A percentile compares a stretch with the other conserved stretches of the same genome.
phyloP scores from a whole-genome alignment of 2,888 invertebrate genomes.

The Ephialtes manifestator region DNA sequence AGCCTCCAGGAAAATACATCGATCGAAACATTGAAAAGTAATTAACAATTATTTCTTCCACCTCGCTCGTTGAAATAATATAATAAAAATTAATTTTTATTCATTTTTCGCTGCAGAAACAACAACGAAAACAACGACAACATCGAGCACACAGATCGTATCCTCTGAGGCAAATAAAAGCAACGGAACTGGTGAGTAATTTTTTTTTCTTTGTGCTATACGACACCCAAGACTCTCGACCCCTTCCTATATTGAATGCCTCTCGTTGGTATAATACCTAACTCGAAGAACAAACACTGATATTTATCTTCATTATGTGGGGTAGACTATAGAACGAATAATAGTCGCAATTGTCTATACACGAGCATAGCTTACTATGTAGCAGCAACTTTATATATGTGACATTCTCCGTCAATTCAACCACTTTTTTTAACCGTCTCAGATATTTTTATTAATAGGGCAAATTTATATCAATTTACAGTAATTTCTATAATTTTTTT shows the following conservation, averaged over 20 bases:
- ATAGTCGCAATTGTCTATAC: constrained; percentile 29
- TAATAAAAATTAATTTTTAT: constrained; percentile 8
- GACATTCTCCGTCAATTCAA: too few relatives aligned
- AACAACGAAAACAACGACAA: constrained; percentile 81
- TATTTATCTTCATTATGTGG: constrained; percentile 46
- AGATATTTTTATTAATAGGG: too few relatives aligned
- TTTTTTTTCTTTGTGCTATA: neutral
- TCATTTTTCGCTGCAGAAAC: constrained; percentile 75
- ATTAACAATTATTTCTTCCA: constrained; percentile 73
- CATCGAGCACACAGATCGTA: constrained; percentile 78
- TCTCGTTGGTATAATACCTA: neutral
- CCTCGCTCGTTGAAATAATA: constrained; percentile 3
- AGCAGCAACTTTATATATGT: constrained; percentile 2
- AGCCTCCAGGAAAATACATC: constrained; percentile 86
- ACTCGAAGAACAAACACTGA: constrained; percentile 48
- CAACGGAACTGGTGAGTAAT: constrained; percentile 82
- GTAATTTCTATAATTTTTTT: too few relatives aligned
- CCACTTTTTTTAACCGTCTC: too few relatives aligned
- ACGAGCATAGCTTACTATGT: constrained; percentile 2
- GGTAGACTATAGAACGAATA: constrained; percentile 23
- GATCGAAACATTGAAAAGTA: constrained; percentile 86
- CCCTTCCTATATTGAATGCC: neutral
- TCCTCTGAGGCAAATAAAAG: constrained; percentile 76
- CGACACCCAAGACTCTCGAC: neutral
- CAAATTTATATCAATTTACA: too few relatives aligned